phyloP scores from a whole-genome alignment of 2,113 vertebrate genomes.

The Phoxinus phoxinus region DNA sequence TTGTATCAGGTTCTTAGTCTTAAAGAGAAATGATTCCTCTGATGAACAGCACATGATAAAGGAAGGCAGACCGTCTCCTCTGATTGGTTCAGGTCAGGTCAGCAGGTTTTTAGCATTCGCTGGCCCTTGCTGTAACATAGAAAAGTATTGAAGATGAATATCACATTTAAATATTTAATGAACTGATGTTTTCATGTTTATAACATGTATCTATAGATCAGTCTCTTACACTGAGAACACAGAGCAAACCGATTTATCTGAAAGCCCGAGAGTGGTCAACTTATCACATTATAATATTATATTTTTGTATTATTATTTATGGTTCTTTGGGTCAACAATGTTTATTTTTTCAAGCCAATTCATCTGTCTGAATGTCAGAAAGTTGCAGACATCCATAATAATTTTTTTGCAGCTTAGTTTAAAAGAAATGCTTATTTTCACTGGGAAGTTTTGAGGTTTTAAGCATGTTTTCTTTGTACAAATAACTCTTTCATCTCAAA shows the following conservation, averaged over 20 bases:
- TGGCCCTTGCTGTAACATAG: slow-evolving; percentile 68
- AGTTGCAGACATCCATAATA: neutral
- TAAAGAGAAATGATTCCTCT: slow-evolving; percentile 19
- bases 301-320: neutral
- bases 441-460: neutral
- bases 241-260: no score
- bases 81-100: slow-evolving; percentile 22
- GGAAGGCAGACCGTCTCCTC: slow-evolving; percentile 19
- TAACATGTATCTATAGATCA: neutral
- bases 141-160: neutral
- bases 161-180: neutral
- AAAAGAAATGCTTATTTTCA: neutral
- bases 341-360: neutral
- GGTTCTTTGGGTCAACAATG: neutral
- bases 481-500: neutral
- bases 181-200: neutral
- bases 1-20: neutral
- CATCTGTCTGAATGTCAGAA: neutral
- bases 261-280: no score
- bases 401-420: neutral
- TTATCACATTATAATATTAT: neutral
- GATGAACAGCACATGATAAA: slow-evolving; percentile 24
- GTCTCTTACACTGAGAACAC: no score
- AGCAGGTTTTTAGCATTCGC: slow-evolving; percentile 71
- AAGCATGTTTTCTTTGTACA: neutral